These are phyloP conservation scores for Eutolmus rufibarbis DNA, from an alignment of 2,888 invertebrate species.

Conservation along the genomic window DNA sequence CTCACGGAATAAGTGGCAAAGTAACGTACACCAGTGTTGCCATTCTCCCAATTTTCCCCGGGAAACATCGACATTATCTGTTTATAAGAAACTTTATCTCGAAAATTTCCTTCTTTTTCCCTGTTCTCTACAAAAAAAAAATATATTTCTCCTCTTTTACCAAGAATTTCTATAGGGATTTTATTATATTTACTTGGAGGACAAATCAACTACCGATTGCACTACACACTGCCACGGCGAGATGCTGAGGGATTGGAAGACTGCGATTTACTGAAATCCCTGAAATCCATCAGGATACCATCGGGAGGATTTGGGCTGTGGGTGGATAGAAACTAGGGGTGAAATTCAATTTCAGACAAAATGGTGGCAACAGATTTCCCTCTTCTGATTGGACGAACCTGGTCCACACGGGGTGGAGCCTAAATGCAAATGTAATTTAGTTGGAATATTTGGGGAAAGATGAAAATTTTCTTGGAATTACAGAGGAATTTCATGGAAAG, in stretches of 20 bases:
- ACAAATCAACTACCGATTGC: not conserved
- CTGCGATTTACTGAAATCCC: slow-evolving; percentile 26
- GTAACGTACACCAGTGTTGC: slow-evolving; percentile 50
- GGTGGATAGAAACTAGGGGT: not conserved
- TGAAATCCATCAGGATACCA: not conserved
- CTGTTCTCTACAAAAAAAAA: not conserved
- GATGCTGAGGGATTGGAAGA: slow-evolving; percentile 2
- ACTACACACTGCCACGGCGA: not conserved
- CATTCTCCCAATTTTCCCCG: slow-evolving; percentile 49
- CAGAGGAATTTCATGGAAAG: slow-evolving; percentile 50
- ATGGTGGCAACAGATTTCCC: slow-evolving; percentile 16
- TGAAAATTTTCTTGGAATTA: not conserved
- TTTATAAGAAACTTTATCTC: not conserved
- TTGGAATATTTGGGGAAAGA: not conserved
- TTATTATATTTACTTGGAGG: not conserved
- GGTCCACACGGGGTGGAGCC: not conserved
- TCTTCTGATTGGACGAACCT: not conserved
- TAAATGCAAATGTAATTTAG: not conserved
- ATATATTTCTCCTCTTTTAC: not conserved
- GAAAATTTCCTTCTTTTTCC: not conserved
- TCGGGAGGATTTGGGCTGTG: not conserved
- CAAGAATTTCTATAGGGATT: not conserved
- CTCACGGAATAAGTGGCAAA: slow-evolving; percentile 49
- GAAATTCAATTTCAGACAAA: not conserved
- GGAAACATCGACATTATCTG: slow-evolving; percentile 49